Evolutionary conservation across 1,140 invertebrate genomes (phyloP), one percentile per base, ranked within the genome.

Genomic region (Temnothorax longispinosus): DNA sequence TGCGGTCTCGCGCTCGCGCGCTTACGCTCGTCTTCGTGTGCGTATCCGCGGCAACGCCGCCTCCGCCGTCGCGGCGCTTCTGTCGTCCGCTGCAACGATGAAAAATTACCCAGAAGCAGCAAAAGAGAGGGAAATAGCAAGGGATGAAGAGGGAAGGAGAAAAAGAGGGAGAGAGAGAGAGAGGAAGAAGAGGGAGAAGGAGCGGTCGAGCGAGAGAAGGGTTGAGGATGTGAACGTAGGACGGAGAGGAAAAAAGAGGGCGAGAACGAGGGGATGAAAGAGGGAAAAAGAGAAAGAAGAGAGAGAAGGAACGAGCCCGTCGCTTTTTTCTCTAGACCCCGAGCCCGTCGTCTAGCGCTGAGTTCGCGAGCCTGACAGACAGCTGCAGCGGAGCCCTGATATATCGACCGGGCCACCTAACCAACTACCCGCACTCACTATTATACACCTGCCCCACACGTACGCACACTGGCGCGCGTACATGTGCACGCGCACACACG

Each of bases 301-400:
- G 82, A 86, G 82, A 77, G 56, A 60, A 69, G 82, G 38, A 90
- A 90, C 69, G 89, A 87, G 88, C 90, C 71, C 74, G 82, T 84
- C 85, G 88, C 88, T 93, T 93, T 93, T 93, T 93, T 93, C 93
- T 93, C 92, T 89, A 91, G 89, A 91, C 90, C 91, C 88, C 92
- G 88, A 92, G 89, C 90, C 89, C 93, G 92, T 93, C 92, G 92
- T 93, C 93, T 93, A 92, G 92, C 91, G 92, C 90, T 88, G 93
- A 93, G 93, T 93, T 93, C 91, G 92, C 92, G 92, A 93, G 91
- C 90, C 94, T 94, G 94, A 94, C 93, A 94, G 94, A 94, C 93
- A 94, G 93, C 93, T 94, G 94, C 94, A 94, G 90, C 93, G 92
- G 93, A 94, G 93, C 94, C 94, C 94, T 94, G 94, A 94, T 94